A percentile compares a stretch with the other conserved stretches of the same genome.
phyloP scores from a whole-genome alignment of 2,888 invertebrate species.

The Pristionchus mayeri region DNA sequence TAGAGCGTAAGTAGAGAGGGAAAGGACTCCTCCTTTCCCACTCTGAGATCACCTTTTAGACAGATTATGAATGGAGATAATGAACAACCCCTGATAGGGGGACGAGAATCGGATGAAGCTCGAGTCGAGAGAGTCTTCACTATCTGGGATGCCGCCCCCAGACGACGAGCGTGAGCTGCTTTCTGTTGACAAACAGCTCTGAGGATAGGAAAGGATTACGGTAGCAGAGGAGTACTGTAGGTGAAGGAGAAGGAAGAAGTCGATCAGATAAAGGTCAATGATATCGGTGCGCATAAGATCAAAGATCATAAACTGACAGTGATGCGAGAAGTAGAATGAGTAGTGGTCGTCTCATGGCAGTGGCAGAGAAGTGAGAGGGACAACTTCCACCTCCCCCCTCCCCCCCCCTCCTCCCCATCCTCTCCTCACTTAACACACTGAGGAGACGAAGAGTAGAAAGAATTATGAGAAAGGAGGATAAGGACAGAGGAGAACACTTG shows the following conservation, averaged over 20 bases:
- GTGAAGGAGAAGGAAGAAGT: not conserved
- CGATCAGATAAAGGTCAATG: too few relatives aligned
- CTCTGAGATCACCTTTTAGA: conserved; percentile 51
- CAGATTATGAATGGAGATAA: conserved; percentile 53
- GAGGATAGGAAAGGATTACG: too few relatives aligned
- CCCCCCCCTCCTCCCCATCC: not conserved
- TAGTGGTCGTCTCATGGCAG: conserved; percentile 5
- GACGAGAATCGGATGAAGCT: conserved; percentile 68
- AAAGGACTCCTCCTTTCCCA: not conserved
- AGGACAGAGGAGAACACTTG: conserved; percentile 30
- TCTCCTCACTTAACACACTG: conserved; percentile 32
- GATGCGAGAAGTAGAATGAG: not conserved
- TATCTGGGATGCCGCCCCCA: conserved; percentile 69
- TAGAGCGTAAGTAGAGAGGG: conserved; percentile 4
- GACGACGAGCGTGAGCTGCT: conserved; percentile 60
- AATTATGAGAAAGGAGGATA: not conserved
- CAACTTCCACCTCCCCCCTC: conserved; percentile 7
- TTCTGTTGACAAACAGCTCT: conserved; percentile 50
- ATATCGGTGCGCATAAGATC: too few relatives aligned
- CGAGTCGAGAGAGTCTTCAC: conserved; percentile 65
- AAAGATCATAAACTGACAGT: conserved; percentile 7
- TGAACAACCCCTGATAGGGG: conserved; percentile 72
- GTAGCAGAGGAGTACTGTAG: conserved; percentile 30
- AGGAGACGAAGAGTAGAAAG: conserved; percentile 28
- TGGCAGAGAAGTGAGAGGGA: not conserved